These are phyloP conservation scores for Leptopilina syphax DNA, from an alignment of 2,888 invertebrate species.

Conservation along the genomic window DNA sequence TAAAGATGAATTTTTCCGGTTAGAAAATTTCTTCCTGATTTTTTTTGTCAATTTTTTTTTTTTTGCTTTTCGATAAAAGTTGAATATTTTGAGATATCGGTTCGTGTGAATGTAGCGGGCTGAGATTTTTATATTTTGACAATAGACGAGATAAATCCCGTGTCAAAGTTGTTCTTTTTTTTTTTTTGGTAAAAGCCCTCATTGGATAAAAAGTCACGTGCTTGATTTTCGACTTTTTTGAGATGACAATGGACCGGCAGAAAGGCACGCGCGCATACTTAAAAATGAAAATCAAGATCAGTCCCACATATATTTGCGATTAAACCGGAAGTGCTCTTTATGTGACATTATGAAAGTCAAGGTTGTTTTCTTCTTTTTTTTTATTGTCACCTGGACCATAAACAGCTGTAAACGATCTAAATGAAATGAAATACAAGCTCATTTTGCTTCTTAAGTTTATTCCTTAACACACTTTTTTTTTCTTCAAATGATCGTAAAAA, in stretches of 20 bases:
- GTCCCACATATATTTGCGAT: constrained; percentile 8
- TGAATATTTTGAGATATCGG: constrained; percentile 40
- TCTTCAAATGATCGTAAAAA: not conserved
- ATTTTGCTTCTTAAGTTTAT: constrained; percentile 2
- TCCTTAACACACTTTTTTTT: not conserved
- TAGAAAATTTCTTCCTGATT: constrained; percentile 16
- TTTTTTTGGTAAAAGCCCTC: constrained; percentile 17
- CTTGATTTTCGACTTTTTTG: constrained; percentile 21
- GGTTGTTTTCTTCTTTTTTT: not conserved
- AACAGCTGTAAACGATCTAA: constrained; percentile 36
- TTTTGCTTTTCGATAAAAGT: constrained; percentile 31
- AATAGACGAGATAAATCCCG: constrained; percentile 32
- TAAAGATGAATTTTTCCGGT: constrained; percentile 12
- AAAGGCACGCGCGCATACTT: constrained; percentile 26
- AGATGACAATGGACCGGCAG: not conserved
- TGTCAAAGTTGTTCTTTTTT: not conserved
- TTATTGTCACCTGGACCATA: constrained; percentile 8
- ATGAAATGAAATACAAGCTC: constrained; percentile 6
- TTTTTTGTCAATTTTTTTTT: not conserved
- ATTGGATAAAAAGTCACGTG: constrained; percentile 33
- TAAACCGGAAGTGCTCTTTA: constrained; percentile 31
- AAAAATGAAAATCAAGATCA: constrained; percentile 26
- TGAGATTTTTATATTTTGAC: not conserved
- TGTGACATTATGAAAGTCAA: constrained; percentile 18
- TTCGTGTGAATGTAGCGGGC: constrained; percentile 25